These are phyloP conservation scores for Lagria hirta DNA, from an alignment of 2,888 invertebrate genomes.

Conservation along the genomic window DNA sequence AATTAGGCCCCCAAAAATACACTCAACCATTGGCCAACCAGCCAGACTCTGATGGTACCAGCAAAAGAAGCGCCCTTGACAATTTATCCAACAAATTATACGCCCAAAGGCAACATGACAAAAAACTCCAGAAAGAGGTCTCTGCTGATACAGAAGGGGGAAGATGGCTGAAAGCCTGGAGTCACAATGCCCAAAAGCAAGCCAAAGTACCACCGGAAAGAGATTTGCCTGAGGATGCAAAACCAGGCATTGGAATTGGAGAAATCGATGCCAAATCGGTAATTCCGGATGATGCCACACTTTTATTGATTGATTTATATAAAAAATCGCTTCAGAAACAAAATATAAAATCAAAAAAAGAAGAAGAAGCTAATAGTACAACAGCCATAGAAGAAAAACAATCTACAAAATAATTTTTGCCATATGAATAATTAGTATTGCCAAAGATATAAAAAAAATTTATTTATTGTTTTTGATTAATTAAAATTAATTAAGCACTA, in stretches of 20 bases:
- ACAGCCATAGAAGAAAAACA: no score
- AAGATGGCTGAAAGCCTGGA: constrained; percentile 65
- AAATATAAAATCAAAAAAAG: no score
- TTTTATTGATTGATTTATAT: not conserved
- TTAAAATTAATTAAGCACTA: no score
- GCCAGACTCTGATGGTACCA: constrained; percentile 38
- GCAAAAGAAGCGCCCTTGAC: constrained; percentile 56
- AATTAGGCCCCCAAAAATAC: constrained; percentile 76
- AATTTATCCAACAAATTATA: constrained; percentile 45
- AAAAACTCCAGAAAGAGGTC: constrained; percentile 37
- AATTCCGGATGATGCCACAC: constrained; percentile 40
- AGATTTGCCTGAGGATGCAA: constrained; percentile 27
- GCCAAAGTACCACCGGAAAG: constrained; percentile 18
- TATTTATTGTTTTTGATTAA: no score
- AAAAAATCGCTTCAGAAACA: not conserved
- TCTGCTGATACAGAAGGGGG: constrained; percentile 55
- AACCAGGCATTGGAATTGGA: constrained; percentile 48
- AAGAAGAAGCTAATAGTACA: no score
- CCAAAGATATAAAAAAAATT: no score
- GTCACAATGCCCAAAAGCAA: constrained; percentile 55
- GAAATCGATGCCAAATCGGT: constrained; percentile 54
- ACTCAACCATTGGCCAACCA: constrained; percentile 67
- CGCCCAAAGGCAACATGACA: constrained; percentile 54
- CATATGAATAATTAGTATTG: no score
- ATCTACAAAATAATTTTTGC: no score